phyloP scores from a whole-genome alignment of 2,888 invertebrate species.

The Mechanitis mazaeus region DNA sequence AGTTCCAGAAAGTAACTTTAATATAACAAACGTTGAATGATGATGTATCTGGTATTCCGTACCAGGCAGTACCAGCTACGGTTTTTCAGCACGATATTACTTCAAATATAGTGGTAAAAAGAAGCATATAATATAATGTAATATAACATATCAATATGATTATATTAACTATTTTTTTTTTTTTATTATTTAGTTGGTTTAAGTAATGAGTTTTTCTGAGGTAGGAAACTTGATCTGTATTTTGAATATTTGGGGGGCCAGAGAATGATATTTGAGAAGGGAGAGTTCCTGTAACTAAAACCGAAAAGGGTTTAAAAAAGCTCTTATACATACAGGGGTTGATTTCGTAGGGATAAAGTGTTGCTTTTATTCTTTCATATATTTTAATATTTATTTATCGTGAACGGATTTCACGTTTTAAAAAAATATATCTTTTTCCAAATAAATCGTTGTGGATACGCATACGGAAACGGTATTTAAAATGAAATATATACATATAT shows the following conservation, averaged over 20 bases:
- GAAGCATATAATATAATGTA: no score
- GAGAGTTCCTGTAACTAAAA: background rate
- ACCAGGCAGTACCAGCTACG: slow-evolving; percentile 27
- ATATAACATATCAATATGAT: no score
- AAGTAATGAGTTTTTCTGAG: no score
- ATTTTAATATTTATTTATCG: background rate
- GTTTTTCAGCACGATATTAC: slow-evolving; percentile 17
- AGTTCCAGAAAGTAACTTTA: no score
- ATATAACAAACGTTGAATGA: slow-evolving; percentile 26
- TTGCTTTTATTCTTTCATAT: background rate
- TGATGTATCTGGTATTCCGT: slow-evolving; percentile 19
- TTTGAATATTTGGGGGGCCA: background rate
- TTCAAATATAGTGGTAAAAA: no score
- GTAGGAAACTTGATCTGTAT: background rate
- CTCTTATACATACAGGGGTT: background rate
- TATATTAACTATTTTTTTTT: no score
- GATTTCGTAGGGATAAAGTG: no score
- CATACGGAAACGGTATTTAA: background rate
- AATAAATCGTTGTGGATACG: background rate
- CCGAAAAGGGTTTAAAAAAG: background rate
- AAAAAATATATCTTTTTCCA: background rate
- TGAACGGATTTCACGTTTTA: no score
- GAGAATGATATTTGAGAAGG: slow-evolving; percentile 1
- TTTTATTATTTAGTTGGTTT: no score
- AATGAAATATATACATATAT: background rate